phyloP scores from a whole-genome alignment of 92 coral and sea anemone genomes.

The Epizoanthus fatuus region DNA sequence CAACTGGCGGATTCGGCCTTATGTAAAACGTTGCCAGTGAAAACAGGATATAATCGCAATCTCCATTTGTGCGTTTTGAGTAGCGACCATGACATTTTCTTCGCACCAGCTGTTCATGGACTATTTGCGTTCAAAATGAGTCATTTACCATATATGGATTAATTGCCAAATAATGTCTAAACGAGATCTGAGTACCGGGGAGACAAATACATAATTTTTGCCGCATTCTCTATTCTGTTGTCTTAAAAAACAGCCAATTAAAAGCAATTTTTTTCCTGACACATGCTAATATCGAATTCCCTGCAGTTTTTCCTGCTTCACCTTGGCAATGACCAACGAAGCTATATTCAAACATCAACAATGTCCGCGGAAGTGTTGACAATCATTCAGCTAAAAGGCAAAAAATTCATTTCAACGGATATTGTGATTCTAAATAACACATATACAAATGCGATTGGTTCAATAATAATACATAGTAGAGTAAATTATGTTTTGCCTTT shows the following conservation, averaged over 20 bases:
- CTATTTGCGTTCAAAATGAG: conserved; percentile 35
- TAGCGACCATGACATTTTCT: not conserved
- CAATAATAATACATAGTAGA: no score
- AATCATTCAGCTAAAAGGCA: no score
- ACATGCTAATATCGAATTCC: not conserved
- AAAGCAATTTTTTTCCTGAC: not conserved
- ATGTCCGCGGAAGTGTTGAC: not conserved
- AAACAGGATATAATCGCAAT: not conserved
- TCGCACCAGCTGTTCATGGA: conserved; percentile 30
- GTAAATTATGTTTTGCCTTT: no score
- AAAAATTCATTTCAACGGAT: no score
- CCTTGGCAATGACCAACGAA: not conserved
- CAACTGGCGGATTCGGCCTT: not conserved
- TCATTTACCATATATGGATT: conserved; percentile 24
- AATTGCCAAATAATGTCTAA: not conserved
- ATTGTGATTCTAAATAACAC: no score
- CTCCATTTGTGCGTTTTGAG: conserved; percentile 18
- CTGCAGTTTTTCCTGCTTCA: not conserved
- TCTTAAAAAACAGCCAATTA: not conserved
- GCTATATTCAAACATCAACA: not conserved
- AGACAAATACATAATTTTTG: conserved; percentile 10
- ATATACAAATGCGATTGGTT: no score
- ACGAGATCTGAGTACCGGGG: not conserved
- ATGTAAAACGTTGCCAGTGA: not conserved
- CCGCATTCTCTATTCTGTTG: not conserved